Conservation (phyloP, 2,797 vertebrate species). For the Halcyon leucocephala region DNA sequence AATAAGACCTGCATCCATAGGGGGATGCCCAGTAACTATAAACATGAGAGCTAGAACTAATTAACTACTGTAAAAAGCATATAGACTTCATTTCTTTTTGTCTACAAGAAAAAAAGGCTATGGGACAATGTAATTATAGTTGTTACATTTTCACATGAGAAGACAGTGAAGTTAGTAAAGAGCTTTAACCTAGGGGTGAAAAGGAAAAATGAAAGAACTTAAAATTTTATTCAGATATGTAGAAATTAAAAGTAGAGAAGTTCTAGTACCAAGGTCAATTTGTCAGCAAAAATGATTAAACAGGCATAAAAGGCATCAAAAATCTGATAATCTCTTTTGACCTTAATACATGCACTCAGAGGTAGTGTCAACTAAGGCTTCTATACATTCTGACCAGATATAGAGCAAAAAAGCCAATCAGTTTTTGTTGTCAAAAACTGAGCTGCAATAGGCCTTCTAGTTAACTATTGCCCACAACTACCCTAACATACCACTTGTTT, state of each 20-base stretch:
- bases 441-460: neutral
- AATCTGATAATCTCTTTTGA: neutral
- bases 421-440: neutral
- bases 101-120: neutral
- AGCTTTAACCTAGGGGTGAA: neutral
- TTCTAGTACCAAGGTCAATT: neutral
- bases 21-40: neutral
- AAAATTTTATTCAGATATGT: neutral
- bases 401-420: neutral
- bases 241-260: neutral
- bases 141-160: neutral
- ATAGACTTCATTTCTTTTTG: neutral
- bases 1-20: neutral
- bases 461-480: neutral
- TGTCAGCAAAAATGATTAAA: neutral
- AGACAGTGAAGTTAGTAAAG: neutral
- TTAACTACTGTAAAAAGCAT: neutral
- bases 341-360: neutral
- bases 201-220: neutral
- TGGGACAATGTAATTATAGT: neutral
- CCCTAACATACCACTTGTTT: neutral
- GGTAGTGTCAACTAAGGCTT: neutral
- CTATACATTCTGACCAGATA: neutral
- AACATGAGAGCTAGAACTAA: neutral
- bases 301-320: neutral